These are phyloP conservation scores for Poecile atricapillus DNA, from an alignment of 2,113 vertebrate genomes.

Conservation along the genomic window DNA sequence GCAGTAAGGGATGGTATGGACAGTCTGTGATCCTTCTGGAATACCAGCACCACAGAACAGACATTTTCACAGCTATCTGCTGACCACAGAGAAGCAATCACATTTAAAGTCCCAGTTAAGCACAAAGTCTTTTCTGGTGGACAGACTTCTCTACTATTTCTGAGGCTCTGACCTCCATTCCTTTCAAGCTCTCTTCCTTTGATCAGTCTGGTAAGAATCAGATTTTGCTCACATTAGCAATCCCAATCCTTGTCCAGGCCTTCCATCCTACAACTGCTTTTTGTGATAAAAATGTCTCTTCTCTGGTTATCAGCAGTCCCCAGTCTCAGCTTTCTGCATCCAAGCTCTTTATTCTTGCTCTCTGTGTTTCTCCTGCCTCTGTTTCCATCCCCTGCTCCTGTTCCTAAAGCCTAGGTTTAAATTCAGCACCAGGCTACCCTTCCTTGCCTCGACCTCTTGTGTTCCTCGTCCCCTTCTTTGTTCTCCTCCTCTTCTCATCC, in stretches of 20 bases:
- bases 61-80: not conserved
- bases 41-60: not conserved
- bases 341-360: not conserved
- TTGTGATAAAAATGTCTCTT: not conserved
- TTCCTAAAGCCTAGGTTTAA: not conserved
- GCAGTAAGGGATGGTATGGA: not conserved
- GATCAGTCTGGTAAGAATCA: not conserved
- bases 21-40: not conserved
- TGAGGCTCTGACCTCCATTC: not conserved
- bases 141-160: not conserved
- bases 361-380: not conserved
- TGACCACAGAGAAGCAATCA: not conserved
- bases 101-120: not conserved
- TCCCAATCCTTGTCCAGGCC: not conserved
- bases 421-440: not conserved
- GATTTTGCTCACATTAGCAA: not conserved
- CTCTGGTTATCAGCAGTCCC: not conserved
- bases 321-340: not conserved
- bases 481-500: not conserved
- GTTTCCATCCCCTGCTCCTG: not conserved
- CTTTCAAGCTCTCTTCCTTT: not conserved
- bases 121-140: not conserved
- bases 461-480: not conserved
- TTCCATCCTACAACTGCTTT: not conserved
- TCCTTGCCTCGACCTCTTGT: not conserved